These are phyloP conservation scores for Esox masquinongy DNA, from an alignment of 2,797 vertebrate species.

Conservation along the genomic window DNA sequence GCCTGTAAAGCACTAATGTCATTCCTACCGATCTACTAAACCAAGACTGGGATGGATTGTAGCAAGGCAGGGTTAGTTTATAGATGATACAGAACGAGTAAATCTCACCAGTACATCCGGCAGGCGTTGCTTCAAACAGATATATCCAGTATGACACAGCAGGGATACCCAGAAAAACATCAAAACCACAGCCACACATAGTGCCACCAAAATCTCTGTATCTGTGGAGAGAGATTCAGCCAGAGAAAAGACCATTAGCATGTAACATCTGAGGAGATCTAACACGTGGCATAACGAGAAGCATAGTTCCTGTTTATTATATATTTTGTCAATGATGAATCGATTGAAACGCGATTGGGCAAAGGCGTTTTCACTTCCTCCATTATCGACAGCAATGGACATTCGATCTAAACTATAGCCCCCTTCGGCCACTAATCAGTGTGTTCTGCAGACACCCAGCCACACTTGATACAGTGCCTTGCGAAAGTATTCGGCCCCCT, in stretches of 20 bases:
- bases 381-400: too few relatives aligned
- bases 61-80: not conserved
- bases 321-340: too few relatives aligned
- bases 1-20: not conserved
- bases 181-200: not conserved
- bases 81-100: not conserved
- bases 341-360: too few relatives aligned
- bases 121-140: conserved; percentile 15
- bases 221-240: conserved; percentile 30
- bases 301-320: too few relatives aligned
- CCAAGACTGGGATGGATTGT: not conserved
- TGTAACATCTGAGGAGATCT: not conserved
- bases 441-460: too few relatives aligned
- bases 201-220: rapidly evolving
- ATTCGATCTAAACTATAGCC: too few relatives aligned
- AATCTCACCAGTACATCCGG: conserved; percentile 53
- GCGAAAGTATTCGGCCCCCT: too few relatives aligned
- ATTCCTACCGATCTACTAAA: too few relatives aligned
- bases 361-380: too few relatives aligned
- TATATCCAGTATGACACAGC: conserved; percentile 25
- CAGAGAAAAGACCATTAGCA: not conserved
- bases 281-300: too few relatives aligned
- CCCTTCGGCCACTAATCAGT: too few relatives aligned
- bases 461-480: too few relatives aligned
- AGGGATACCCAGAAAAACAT: rapidly evolving